Evolutionary conservation across 2,888 invertebrate species (phyloP).

Genomic region (Euproctis similis): DNA sequence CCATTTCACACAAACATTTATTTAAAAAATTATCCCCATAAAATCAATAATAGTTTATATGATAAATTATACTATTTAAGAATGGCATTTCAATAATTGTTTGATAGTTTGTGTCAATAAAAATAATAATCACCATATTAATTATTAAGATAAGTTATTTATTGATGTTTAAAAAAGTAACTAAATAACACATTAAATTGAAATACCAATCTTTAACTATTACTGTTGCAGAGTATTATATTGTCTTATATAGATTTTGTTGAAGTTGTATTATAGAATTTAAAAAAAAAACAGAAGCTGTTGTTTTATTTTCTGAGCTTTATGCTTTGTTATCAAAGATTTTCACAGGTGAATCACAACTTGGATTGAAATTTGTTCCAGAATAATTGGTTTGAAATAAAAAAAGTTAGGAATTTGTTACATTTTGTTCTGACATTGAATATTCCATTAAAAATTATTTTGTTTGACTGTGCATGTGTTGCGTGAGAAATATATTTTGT

Average conservation of each 20-base stretch:
- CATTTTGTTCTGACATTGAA: too few relatives aligned
- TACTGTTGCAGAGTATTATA: conserved; percentile 36
- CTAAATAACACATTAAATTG: conserved; percentile 9
- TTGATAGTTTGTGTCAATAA: conserved; percentile 6
- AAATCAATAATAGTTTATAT: conserved; percentile 15
- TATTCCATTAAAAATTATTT: too few relatives aligned
- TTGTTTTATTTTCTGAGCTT: conserved; percentile 25
- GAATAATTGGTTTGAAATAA: background rate
- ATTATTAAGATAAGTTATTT: background rate
- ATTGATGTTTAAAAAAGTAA: background rate
- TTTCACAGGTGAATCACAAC: too few relatives aligned
- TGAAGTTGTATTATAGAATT: conserved; percentile 58
- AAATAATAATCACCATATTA: conserved; percentile 1
- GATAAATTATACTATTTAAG: conserved; percentile 18
- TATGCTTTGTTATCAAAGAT: conserved; percentile 17
- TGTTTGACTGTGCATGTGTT: conserved; percentile 22
- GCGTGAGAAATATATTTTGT: conserved; percentile 9
- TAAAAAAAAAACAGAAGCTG: conserved; percentile 23
- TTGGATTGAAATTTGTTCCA: too few relatives aligned
- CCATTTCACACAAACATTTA: conserved; percentile 25
- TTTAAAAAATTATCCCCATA: conserved; percentile 18
- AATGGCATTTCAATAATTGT: conserved; percentile 15
- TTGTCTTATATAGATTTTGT: conserved; percentile 54
- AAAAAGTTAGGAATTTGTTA: too few relatives aligned
- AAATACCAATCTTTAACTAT: conserved; percentile 30